phyloP scores from a whole-genome alignment of 2,888 invertebrate species.

The Nysson spinosus region DNA sequence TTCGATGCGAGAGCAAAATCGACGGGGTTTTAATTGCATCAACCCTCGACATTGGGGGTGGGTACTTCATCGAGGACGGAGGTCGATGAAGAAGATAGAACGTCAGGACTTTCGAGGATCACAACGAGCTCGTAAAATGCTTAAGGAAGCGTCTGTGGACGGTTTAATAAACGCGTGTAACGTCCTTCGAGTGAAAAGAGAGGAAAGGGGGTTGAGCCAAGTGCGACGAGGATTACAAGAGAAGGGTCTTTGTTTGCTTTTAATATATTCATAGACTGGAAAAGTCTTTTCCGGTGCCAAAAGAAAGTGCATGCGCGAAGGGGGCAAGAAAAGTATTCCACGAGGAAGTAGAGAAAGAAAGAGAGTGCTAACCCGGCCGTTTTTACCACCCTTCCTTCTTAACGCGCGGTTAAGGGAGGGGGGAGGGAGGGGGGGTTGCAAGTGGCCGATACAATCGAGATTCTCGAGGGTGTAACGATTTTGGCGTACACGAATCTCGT shows the following conservation, averaged over 20 bases:
- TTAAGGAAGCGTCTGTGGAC: conserved; percentile 64
- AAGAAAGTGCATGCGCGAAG: conserved; percentile 14
- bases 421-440: too few relatives aligned
- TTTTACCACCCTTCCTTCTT: background rate
- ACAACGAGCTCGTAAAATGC: conserved; percentile 64
- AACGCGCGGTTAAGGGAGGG: background rate
- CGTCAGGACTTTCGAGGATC: conserved; percentile 60
- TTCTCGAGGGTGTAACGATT: conserved; percentile 20
- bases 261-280: conserved; percentile 75
- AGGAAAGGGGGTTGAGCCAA: conserved; percentile 11
- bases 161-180: conserved; percentile 66
- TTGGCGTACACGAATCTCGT: conserved; percentile 3
- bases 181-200: conserved; percentile 23
- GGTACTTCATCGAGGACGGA: conserved; percentile 14
- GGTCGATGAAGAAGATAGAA: conserved; percentile 23
- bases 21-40: conserved; percentile 52
- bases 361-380: too few relatives aligned
- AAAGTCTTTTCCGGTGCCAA: conserved; percentile 56
- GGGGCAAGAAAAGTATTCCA: background rate
- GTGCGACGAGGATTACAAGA: conserved; percentile 32
- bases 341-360: too few relatives aligned
- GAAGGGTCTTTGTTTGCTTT: conserved; percentile 64
- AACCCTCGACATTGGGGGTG: conserved; percentile 17
- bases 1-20: conserved; percentile 5
- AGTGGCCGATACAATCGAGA: conserved; percentile 23